Percentiles rank a stretch among this genome's conserved stretches.
phyloP scores from a whole-genome alignment of 1,140 invertebrate genomes.

The Megalopta genalis region DNA sequence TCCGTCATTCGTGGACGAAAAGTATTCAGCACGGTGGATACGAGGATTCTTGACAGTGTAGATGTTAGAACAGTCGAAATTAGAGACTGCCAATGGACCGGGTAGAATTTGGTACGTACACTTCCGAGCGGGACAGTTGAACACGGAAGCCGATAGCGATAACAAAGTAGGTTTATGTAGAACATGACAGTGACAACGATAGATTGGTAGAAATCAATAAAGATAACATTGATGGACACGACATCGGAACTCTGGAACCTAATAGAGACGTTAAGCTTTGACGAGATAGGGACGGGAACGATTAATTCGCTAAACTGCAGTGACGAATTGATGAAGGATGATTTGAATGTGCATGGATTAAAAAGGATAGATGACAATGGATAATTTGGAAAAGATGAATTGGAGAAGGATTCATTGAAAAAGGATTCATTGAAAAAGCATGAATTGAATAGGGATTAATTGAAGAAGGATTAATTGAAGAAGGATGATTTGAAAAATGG shows the following conservation, averaged over 20 bases:
- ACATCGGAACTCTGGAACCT: neutral
- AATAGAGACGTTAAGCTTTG: neutral
- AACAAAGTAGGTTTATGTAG: neutral
- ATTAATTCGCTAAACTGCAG: no score
- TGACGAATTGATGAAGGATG: no score
- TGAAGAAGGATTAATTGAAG: no score
- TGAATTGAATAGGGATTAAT: no score
- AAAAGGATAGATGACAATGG: no score
- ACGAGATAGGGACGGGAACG: no score
- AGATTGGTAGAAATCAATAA: neutral
- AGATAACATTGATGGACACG: neutral
- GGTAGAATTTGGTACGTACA: neutral
- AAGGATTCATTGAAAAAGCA: no score
- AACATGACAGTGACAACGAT: neutral
- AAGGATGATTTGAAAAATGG: no score
- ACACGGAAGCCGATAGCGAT: neutral
- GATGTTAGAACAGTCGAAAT: neutral
- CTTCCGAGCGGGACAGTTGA: neutral
- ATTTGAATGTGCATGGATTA: no score
- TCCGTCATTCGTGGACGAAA: neutral
- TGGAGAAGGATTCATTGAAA: no score
- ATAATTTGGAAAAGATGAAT: no score
- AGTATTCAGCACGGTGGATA: neutral
- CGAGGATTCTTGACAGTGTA: neutral
- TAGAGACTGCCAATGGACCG: neutral